Evolutionary conservation across 2,113 vertebrate species (phyloP), one percentile per base, ranked within the genome.

Genomic region (Eolophus roseicapilla): DNA sequence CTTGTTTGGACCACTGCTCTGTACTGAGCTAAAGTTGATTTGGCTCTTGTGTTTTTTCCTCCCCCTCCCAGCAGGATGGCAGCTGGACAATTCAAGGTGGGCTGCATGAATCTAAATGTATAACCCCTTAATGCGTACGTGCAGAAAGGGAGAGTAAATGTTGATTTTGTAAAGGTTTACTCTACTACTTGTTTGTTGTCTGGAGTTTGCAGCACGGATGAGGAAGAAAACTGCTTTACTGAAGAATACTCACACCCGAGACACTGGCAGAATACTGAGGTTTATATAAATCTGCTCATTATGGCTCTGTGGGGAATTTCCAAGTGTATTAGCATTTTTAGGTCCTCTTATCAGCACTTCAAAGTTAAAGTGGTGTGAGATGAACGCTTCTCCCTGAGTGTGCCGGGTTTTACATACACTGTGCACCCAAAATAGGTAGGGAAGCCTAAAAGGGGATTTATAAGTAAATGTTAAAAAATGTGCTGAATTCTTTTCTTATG

Each of bases 221-320:
- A 13, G 73, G 50, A 39, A 7, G 13, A 68, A 78, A 82, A 79
- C 37, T 5, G 43, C 31, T 50, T 87, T 82, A 65, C 74, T 90
- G 62, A 85, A 82, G 94, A 88, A 87, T 47, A 55, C 64, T 83
- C 84, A 65, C 78, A 70, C 88, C 49, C 4, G 1, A 85, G 91
- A 74, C 86, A 18, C 67, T 53, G 82, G 47, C 55, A 92, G 93
- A 96, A 96, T 78, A 88, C 89, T 78, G 86, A 96, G 71, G 67
- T 97, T 96, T 95, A 59, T 93, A 97, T 84, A 86, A 96, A 97
- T 94, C 97, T 92, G 65, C 89, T 96, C 96, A 73, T 97, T 91
- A 79, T 44, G 82, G 71, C 91, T 96, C 95, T 86, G 85, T 43
- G 16, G 97, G 97, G 97, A 97, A 90, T 90, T 93, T 92, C 91